Base-by-base conservation (phyloP, 2,113 vertebrate species). In the Ceyx margarethae region DNA sequence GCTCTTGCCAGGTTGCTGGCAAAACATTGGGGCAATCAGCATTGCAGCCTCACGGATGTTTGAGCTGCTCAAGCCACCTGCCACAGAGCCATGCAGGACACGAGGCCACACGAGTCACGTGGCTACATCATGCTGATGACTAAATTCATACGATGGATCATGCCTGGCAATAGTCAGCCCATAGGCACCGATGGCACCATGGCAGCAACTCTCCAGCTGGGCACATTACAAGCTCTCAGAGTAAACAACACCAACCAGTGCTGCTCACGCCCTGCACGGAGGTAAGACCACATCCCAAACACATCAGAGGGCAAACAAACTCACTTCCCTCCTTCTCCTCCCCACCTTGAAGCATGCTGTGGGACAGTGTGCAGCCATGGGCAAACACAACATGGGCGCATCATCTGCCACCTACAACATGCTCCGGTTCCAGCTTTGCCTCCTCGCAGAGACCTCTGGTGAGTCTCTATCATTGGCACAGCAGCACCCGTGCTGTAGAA, bases 71-170 rank as follows among this genome's bases (percentile, higher is more conserved):
- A 11, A 71, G 17, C 28, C 64, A 62, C 76, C 37, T 10, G 51
- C 29, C 40, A 18, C 3, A 7, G 65, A 71, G 35, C 51, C 8
- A 51, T 58, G 23, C 21, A 45, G 66, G 20, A 40, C 19, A 29
- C 1, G 6, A 58, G 65, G 46, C 33, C 17, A 60, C 15, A 2
- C 2, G 4, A 8, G 28, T 19, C 3, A 0, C 17, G n/a, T 14
- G 4, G 2, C 56, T 23, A 13, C 23, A 1, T 21, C 22, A 25
- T 7, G 33, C 53, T 7, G 25, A 50, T 61, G 20, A 11, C 53
- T 28, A 4, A 35, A 31, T 21, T 48, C 45, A 15, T 14, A 22
- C 5, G 3, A 69, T 7, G 61, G 56, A 54, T 77, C 4, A 3
- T 57, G 57, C 50, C 15, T 64, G 65, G 58, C 76, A 48, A 67